Base-by-base conservation (phyloP, 1,140 invertebrate genomes). In the Pararge aegeria region DNA sequence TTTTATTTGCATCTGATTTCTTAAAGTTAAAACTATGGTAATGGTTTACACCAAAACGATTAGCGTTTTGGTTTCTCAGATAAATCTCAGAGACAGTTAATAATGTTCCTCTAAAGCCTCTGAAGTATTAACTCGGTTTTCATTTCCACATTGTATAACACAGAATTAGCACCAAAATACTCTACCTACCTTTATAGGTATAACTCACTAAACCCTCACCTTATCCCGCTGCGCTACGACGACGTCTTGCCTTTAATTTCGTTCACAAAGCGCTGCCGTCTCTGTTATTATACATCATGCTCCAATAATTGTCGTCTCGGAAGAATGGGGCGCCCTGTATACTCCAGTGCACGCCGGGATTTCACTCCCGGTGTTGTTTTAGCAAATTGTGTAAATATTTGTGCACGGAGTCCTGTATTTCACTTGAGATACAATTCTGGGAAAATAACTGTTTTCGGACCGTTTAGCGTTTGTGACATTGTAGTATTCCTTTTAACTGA, bases 291-390 rank as follows among this genome's bases (percentile, higher is more conserved):
- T 71, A 73, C 68, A 70, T 75, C 76, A 75, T 68, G 70, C 70
- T 66, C 66, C 72, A 75, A 78, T 77, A 73, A 79, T 79, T 67
- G 63, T 75, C 58, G 70, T 75, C 68, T 66, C 55, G 51, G 58
- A 66, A 71, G 64, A 69, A 70, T 63, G 59, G 64, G 61, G 61
- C 55, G 65, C 18, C 59, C 62, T 55, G 66, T 70, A 61, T 38
- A 29, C 15, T 46, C 61, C 42, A 46, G 52, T 60, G 40, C 52
- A 49, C 16, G 66, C 34, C 52, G 55, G 58, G 63, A 69, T 66
- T 66, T 56, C 38, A 12, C 59, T 40, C 44, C 13, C 30, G 30
- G 46, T 49, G 60, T 65, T 61, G 56, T 64, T 69, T 51, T 38
- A 58, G 51, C 54, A 62, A 63, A 66, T 66, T 69, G 63, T 69